A percentile compares a stretch with the other conserved stretches of the same genome.
phyloP scores from a whole-genome alignment of 2,888 invertebrate species.

The Blastobasis adustella region DNA sequence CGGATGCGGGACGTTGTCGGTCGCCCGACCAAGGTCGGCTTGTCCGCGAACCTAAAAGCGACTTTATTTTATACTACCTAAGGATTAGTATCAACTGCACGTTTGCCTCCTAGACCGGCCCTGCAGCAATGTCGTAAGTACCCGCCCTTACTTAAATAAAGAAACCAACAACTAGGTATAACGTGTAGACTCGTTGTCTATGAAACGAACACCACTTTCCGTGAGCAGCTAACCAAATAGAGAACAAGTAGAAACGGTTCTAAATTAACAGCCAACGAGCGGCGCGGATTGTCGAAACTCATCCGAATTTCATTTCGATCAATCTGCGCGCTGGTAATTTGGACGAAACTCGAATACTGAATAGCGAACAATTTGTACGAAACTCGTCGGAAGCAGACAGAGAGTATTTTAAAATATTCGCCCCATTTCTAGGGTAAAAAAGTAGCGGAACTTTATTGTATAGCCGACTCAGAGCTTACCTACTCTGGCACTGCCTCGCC shows the following conservation, averaged over 20 bases:
- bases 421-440: slow-evolving; percentile 34
- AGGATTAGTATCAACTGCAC: too few relatives aligned
- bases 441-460: slow-evolving; percentile 44
- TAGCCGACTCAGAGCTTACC: slow-evolving; percentile 13
- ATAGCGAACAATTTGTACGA: slow-evolving; percentile 44
- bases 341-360: slow-evolving; percentile 23
- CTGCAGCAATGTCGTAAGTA: too few relatives aligned
- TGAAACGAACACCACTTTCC: background rate
- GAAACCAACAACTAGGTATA: too few relatives aligned
- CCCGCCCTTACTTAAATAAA: too few relatives aligned
- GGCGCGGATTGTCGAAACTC: slow-evolving; percentile 35
- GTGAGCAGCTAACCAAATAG: background rate
- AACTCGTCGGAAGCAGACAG: slow-evolving; percentile 43
- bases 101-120: too few relatives aligned
- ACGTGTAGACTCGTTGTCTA: too few relatives aligned
- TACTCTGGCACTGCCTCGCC: background rate
- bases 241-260: background rate
- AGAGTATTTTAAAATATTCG: slow-evolving; percentile 54
- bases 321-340: slow-evolving; percentile 35
- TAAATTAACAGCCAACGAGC: background rate
- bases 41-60: too few relatives aligned
- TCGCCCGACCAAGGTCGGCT: too few relatives aligned
- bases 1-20: too few relatives aligned
- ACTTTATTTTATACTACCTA: too few relatives aligned
- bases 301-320: slow-evolving; percentile 39